Conservation (phyloP, 1,140 invertebrate species). For the Nasonia vitripennis region DNA sequence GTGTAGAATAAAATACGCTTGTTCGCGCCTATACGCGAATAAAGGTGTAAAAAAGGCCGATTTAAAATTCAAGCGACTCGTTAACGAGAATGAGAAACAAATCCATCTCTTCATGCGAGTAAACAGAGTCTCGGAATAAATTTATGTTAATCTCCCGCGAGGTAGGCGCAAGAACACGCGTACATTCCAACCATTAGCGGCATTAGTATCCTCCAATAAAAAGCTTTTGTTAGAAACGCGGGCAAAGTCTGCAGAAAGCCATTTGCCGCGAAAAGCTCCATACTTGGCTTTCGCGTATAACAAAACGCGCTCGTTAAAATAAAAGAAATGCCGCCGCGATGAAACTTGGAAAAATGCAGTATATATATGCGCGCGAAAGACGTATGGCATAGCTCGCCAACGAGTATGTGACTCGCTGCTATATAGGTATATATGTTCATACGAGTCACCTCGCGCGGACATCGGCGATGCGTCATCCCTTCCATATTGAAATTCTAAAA, state of each 20-base stretch:
- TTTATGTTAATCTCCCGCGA: background rate
- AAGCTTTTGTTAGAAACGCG: background rate
- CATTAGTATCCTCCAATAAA: background rate
- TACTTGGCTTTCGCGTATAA: too few species aligned
- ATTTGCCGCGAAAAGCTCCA: too few species aligned
- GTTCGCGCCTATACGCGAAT: background rate
- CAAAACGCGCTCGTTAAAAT: too few species aligned
- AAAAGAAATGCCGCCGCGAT: too few species aligned
- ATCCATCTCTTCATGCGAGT: background rate
- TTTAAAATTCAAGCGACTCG: background rate
- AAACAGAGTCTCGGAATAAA: background rate
- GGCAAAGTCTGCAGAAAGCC: too few species aligned
- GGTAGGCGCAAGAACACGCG: background rate
- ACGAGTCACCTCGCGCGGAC: background rate
- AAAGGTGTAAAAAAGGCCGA: background rate
- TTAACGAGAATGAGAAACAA: background rate
- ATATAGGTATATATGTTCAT: background rate
- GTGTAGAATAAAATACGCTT: background rate
- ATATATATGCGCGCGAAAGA: background rate
- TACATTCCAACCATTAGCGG: background rate
- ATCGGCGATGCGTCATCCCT: background rate
- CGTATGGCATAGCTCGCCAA: background rate
- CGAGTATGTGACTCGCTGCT: background rate
- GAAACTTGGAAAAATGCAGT: too few species aligned
- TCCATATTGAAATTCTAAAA: constrained; percentile 32